Conservation (phyloP, 2,797 vertebrate genomes). For the Urophycis tenuis region DNA sequence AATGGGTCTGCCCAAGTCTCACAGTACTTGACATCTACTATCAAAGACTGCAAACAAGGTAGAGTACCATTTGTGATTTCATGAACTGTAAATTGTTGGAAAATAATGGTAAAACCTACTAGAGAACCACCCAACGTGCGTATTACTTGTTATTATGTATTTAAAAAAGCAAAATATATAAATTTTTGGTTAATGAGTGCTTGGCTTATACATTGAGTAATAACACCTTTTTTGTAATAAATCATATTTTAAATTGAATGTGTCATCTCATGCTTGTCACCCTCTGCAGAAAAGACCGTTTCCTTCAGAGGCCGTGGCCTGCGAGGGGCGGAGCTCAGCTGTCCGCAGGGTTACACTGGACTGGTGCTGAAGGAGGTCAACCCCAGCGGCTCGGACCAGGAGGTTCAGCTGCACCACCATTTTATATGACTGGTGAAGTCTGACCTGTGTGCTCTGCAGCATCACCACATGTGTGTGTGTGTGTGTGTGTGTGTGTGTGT, state of each 20-base stretch:
- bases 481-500: too few relatives aligned
- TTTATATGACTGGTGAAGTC: background rate
- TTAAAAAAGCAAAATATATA: background rate
- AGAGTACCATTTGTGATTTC: background rate
- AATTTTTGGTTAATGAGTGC: background rate
- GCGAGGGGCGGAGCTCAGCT: constrained; percentile 70
- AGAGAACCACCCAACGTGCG: background rate
- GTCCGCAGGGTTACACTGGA: constrained; percentile 76
- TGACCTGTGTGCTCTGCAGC: background rate
- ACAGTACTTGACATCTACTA: constrained; percentile 70
- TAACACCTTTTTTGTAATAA: background rate
- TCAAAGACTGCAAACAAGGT: constrained; percentile 71
- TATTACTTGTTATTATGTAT: too few relatives aligned
- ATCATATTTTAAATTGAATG: background rate
- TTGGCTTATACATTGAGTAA: background rate
- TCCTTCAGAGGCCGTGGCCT: constrained; percentile 81
- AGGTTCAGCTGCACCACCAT: constrained; percentile 42
- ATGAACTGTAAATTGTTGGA: background rate
- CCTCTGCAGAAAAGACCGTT: constrained; percentile 63
- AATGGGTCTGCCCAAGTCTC: constrained; percentile 69
- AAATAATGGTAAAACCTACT: background rate
- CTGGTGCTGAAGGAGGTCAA: constrained; percentile 74
- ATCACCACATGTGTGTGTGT: background rate
- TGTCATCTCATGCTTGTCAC: background rate
- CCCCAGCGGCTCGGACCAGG: constrained; percentile 63